Evolutionary conservation across 2,888 invertebrate species (phyloP), one percentile per base, ranked within the genome.

Genomic region (Tetrapedia diversipes): DNA sequence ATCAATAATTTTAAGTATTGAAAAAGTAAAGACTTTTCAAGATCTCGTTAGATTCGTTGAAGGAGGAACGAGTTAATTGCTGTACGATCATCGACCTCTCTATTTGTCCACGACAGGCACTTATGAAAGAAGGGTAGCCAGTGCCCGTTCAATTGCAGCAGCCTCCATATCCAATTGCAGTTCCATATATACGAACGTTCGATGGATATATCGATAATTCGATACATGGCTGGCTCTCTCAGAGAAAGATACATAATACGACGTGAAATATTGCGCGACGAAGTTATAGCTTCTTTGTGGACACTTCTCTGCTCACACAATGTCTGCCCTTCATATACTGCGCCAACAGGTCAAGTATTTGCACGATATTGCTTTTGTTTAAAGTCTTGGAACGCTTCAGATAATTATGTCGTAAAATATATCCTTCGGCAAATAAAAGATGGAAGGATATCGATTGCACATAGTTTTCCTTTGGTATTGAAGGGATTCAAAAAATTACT

Each of bases 211-310:
- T 77, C 68, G 81, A 81, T 81, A 72, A 67, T 56, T 41, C 72
- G 81, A 77, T 75, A 71, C 71, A 63, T 76, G 69, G 54, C 81
- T 49, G 73, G 71, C 74, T 70, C 75, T 79, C 65, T 73, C 57
- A 78, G 71, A 84, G 79, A 82, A 80, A 74, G 77, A 77, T 80
- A 80, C 82, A 83, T 82, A 85, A 85, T 85, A 82, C 81, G 79
- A 85, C 84, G 79, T 85, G 85, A 85, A 85, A 85, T 85, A 85
- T 85, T 82, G 85, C 77, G 49, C 68, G 66, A 80, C 70, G 67
- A 67, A 70, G 56, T 80, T 80, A 80, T 68, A 76, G 67, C 76
- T 47, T 80, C 51, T 73, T 80, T 80, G 69, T 69, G 61, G 14
- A 19, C 16, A 22, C 34, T 27, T 51, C 45, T 22, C 45, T 16